Conservation (phyloP, 37 sponge, comb jelly and placozoan genomes). For the Lycopodina hypogea region DNA sequence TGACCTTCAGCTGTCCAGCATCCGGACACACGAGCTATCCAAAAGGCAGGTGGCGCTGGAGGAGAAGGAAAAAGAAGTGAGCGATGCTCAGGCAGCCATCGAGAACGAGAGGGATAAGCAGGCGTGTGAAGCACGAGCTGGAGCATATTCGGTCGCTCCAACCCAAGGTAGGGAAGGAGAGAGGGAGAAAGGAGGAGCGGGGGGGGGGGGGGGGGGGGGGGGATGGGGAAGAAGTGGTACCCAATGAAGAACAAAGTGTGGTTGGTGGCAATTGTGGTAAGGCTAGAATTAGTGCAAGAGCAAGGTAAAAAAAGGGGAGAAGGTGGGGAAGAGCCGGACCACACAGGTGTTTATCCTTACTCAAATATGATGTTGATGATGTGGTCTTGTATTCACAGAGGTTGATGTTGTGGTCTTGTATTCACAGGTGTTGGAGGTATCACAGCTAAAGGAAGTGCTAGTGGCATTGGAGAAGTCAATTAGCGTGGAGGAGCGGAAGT, state of each 20-base stretch:
- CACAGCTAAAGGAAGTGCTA: conserved; percentile 38
- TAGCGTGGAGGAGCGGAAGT: conserved; percentile 38
- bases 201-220: neutral
- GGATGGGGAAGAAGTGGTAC: neutral
- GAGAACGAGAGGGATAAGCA: conserved; percentile 22
- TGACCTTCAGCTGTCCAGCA: conserved; percentile 10
- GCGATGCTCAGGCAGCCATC: neutral
- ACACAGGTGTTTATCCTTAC: too few relatives aligned
- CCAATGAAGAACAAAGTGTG: too few relatives aligned
- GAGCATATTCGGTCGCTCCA: conserved; percentile 41
- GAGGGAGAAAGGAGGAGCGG: neutral
- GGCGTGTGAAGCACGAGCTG: conserved; percentile 2
- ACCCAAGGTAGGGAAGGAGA: conserved; percentile 19
- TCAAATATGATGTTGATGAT: neutral
- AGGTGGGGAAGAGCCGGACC: too few relatives aligned
- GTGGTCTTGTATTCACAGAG: neutral
- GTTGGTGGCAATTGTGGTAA: too few relatives aligned
- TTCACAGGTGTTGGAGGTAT: conserved; percentile 1
- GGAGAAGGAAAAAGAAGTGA: conserved; percentile 12
- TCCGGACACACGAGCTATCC: conserved; percentile 21
- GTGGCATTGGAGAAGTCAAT: conserved; percentile 51
- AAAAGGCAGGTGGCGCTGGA: conserved; percentile 1
- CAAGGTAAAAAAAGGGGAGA: too few relatives aligned
- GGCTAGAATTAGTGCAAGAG: too few relatives aligned
- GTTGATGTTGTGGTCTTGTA: neutral